These are phyloP conservation scores for Drosophila antonietae DNA, from an alignment of 2,888 invertebrate species.

Conservation along the genomic window DNA sequence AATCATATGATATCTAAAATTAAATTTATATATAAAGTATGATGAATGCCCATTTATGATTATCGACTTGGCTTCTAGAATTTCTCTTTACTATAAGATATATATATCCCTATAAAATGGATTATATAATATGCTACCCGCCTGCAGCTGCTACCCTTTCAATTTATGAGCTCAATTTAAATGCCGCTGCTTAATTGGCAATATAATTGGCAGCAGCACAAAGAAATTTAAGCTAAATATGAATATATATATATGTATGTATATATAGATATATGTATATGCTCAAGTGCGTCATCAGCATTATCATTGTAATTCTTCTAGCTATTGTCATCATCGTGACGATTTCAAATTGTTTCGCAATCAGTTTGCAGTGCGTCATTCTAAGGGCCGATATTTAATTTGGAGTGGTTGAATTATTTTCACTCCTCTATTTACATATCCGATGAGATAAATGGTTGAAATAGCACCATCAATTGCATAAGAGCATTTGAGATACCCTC, in stretches of 20 bases:
- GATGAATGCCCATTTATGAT: neutral
- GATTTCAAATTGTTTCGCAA: constrained; percentile 25
- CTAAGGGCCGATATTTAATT: constrained; percentile 10
- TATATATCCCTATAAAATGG: neutral
- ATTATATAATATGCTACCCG: neutral
- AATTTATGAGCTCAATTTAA: constrained; percentile 6
- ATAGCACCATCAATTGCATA: neutral
- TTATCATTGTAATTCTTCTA: neutral
- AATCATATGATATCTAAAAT: neutral
- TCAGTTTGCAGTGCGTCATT: constrained; percentile 45
- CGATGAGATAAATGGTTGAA: constrained; percentile 26
- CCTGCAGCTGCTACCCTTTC: neutral
- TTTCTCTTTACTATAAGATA: neutral
- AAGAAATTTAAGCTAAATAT: constrained; percentile 8
- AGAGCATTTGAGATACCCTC: constrained; percentile 9
- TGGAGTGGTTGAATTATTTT: constrained; percentile 12
- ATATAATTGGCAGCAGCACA: neutral
- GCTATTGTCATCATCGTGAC: neutral
- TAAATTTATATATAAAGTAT: neutral
- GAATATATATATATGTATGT: neutral
- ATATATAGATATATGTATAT: neutral
- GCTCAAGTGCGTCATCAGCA: constrained; percentile 18
- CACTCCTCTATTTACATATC: constrained; percentile 48
- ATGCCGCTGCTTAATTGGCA: constrained; percentile 13
- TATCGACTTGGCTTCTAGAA: neutral